phyloP scores from a whole-genome alignment of 2,113 vertebrate species.

The Spizaetus ornatus region DNA sequence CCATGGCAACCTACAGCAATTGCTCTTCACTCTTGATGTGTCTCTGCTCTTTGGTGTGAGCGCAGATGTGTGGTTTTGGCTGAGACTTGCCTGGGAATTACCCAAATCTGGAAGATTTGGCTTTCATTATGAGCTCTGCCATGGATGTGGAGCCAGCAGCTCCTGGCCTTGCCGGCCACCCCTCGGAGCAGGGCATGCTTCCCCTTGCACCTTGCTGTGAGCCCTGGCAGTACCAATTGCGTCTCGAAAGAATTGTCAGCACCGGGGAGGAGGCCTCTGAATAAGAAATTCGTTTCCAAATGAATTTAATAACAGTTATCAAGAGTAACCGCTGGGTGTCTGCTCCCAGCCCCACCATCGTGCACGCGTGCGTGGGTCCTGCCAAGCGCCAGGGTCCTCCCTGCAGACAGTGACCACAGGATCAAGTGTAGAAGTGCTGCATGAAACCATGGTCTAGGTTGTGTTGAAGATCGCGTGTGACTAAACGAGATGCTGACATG shows the following conservation, averaged over 20 bases:
- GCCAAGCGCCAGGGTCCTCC: fast-evolving
- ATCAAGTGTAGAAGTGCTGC: background rate
- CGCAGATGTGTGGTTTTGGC: background rate
- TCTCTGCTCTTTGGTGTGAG: background rate
- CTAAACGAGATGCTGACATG: background rate
- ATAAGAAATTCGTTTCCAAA: background rate
- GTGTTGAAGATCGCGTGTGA: background rate
- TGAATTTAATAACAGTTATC: background rate
- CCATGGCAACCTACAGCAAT: background rate
- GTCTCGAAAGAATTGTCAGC: background rate
- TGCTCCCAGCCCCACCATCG: background rate
- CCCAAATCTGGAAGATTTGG: background rate
- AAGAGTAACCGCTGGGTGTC: background rate
- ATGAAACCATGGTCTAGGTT: background rate
- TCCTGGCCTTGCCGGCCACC: background rate
- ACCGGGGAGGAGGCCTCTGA: background rate
- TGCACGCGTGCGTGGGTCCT: fast-evolving
- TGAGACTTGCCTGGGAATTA: background rate
- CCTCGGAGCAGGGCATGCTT: background rate
- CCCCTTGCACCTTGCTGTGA: background rate
- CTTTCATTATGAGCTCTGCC: background rate
- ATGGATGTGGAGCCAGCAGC: background rate
- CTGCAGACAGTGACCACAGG: no score
- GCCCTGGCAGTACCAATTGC: background rate
- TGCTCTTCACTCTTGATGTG: background rate